Evolutionary conservation across 1,140 invertebrate genomes (phyloP).

Genomic region (Sipha flava): DNA sequence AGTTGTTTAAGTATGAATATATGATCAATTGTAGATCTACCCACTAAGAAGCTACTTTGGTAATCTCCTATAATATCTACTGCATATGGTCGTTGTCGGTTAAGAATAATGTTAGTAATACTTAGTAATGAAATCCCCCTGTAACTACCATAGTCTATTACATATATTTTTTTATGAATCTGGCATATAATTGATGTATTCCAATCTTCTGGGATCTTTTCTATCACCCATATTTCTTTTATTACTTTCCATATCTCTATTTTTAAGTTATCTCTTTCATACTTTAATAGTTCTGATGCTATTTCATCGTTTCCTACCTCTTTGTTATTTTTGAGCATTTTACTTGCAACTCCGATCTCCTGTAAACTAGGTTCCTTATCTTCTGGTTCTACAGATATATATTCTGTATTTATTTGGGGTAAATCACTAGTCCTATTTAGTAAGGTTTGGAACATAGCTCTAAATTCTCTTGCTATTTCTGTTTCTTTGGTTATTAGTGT

Average conservation of each 20-base stretch:
- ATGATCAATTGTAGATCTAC: constrained; percentile 9
- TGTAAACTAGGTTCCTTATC: background rate
- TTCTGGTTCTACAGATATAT: too few relatives aligned
- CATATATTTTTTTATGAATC: constrained; percentile 38
- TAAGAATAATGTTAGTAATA: constrained; percentile 7
- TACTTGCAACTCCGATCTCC: constrained; percentile 41
- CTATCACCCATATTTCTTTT: constrained; percentile 23
- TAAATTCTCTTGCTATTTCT: background rate
- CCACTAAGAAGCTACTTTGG: background rate
- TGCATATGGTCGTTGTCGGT: background rate
- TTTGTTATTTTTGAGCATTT: background rate
- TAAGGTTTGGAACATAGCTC: background rate
- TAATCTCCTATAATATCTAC: background rate
- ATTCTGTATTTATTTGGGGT: too few relatives aligned
- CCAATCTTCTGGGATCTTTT: constrained; percentile 36
- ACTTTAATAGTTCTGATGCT: background rate
- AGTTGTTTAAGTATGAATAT: constrained; percentile 4
- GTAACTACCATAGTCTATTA: constrained; percentile 36
- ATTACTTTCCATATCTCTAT: background rate
- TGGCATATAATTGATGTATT: constrained; percentile 34
- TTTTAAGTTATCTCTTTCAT: background rate
- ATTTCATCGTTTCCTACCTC: background rate
- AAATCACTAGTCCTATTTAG: background rate
- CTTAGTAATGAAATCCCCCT: constrained; percentile 35
- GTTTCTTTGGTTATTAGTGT: background rate